phyloP scores from a whole-genome alignment of 2,797 vertebrate genomes.

The Enteromius argenteus region DNA sequence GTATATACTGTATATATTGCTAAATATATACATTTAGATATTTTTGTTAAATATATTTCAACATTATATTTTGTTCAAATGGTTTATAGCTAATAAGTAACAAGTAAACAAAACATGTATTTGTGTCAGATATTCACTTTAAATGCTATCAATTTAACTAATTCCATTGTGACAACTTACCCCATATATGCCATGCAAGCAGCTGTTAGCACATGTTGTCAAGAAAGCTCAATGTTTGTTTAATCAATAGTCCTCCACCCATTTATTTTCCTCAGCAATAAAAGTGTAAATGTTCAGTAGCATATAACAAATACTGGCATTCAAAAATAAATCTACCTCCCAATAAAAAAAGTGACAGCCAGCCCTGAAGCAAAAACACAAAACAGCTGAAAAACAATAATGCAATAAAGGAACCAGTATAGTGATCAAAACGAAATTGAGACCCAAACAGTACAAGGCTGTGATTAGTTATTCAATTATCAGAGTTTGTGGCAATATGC shows the following conservation, averaged over 20 bases:
- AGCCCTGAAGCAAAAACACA: constrained; percentile 11
- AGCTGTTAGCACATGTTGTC: not conserved
- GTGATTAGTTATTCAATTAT: constrained; percentile 9
- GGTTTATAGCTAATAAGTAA: not conserved
- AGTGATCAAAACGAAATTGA: not conserved
- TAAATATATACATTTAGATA: not conserved
- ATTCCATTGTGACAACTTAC: not conserved
- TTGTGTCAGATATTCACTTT: not conserved
- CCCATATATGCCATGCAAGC: not conserved
- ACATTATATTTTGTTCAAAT: not conserved
- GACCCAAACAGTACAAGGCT: not conserved
- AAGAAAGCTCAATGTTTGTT: not conserved
- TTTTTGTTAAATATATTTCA: not conserved
- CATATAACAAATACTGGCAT: not conserved
- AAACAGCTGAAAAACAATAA: not conserved
- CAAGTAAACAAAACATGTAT: not conserved
- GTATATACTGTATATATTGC: not conserved
- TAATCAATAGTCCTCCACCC: not conserved
- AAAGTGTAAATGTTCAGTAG: not conserved
- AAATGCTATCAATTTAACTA: not conserved
- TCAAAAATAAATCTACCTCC: not conserved
- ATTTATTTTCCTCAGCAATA: not conserved
- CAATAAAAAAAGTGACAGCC: constrained; percentile 6
- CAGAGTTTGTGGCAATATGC: constrained; percentile 4
- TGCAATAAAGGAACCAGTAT: not conserved